Evolutionary conservation across 1,140 invertebrate genomes (phyloP), one percentile per base, ranked within the genome.

Genomic region (Drosophila tristis): DNA sequence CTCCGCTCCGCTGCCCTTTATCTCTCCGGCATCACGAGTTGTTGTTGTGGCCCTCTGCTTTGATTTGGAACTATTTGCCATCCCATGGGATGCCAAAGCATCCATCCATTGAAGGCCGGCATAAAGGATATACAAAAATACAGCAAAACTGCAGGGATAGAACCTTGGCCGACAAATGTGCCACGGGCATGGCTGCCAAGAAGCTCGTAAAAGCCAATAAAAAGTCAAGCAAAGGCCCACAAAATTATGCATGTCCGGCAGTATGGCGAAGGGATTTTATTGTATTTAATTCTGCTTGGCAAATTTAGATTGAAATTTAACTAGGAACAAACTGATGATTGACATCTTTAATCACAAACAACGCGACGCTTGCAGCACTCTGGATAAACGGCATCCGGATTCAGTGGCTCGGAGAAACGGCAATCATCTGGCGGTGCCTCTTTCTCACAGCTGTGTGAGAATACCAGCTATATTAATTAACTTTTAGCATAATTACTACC

Each of bases 11-110:
- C 29, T 67, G 51, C 48, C 53, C 73, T 47, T 77, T 74, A 78
- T 80, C 78, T 86, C 77, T 81, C 78, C 78, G 64, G 72, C 48
- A 43, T 31, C 26, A 39, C 15, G 26, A 61, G 56, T 56, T 31
- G 23, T 43, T 61, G 53, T 43, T 53, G 60, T 59, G 35, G 35
- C 35, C 35, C 11, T 64, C 31, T 61, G 64, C 62, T 72, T 72
- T 78, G 66, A 65, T 67, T 59, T 78, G 67, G 47, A 61, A 50
- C 47, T 55, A 66, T 54, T 29, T 49, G 35, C 74, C 45, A 39
- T 74, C 53, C 65, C 74, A 39, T 25, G 48, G 74, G 60, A 55
- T 23, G 60, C 11, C 47, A 39, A 13, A 39, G 35, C 35, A 53
- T 57, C 26, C 25, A 48, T 48, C 56, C n/a, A 25, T 48, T 59